Conservation (phyloP, 2,888 invertebrate genomes). For the Euphydryas editha region DNA sequence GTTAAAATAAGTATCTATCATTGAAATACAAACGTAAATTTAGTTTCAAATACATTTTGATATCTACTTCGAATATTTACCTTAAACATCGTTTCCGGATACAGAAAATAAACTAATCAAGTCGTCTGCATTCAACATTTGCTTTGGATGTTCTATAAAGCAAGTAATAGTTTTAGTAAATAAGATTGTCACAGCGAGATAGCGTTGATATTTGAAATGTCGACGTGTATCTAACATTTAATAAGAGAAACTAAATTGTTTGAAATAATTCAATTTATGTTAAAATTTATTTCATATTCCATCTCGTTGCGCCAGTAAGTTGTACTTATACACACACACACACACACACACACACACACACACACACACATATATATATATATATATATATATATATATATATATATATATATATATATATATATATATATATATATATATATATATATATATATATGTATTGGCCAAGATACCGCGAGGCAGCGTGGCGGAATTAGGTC, state of each 20-base stretch:
- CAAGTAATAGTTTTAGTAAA: slow-evolving; percentile 27
- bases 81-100: slow-evolving; percentile 3
- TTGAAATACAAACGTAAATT: background rate
- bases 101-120: slow-evolving; percentile 29
- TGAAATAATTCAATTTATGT: background rate
- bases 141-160: slow-evolving; percentile 13
- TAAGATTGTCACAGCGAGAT: slow-evolving; percentile 21
- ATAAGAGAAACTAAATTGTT: background rate
- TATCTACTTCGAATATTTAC: background rate
- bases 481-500: too few species aligned
- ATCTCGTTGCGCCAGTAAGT: too few species aligned
- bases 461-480: too few species aligned
- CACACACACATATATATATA: too few species aligned
- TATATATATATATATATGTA: too few species aligned
- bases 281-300: background rate
- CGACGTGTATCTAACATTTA: slow-evolving; percentile 3
- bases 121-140: slow-evolving; percentile 24
- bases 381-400: too few species aligned
- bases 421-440: too few species aligned
- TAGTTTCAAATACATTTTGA: background rate
- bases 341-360: too few species aligned
- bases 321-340: too few species aligned
- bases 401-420: too few species aligned
- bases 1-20: too few species aligned
- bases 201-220: slow-evolving; percentile 18